Percentiles rank a stretch among this genome's conserved stretches.
Conservation (phyloP, 2,888 invertebrate genomes). For the Acrobasis consociella region DNA sequence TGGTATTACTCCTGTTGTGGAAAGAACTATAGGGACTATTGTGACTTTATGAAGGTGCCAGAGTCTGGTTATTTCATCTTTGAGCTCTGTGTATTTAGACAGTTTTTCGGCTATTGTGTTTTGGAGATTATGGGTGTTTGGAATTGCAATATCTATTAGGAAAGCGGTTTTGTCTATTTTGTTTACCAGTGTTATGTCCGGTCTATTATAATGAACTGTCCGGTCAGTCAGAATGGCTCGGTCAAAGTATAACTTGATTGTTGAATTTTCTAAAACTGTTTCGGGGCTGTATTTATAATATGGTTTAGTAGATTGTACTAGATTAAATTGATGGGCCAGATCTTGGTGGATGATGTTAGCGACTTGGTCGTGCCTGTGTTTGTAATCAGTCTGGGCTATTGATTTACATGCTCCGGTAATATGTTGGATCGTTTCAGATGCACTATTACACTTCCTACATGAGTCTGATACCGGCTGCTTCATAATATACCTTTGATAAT, state of each 20-base stretch:
- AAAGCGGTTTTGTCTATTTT: constrained; percentile 25
- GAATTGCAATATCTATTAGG: constrained; percentile 28
- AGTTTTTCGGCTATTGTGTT: constrained; percentile 31
- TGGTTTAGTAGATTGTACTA: neutral
- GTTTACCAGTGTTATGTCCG: constrained; percentile 27
- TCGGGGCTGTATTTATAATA: constrained; percentile 27
- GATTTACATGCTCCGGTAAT: constrained; percentile 24
- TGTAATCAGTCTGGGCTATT: constrained; percentile 25
- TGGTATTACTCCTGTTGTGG: neutral
- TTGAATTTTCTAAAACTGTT: constrained; percentile 19
- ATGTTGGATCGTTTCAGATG: constrained; percentile 26
- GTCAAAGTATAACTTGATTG: constrained; percentile 22
- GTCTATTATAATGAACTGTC: constrained; percentile 24
- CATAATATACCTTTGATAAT: constrained; percentile 23
- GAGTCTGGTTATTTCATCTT: neutral
- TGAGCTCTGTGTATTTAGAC: constrained; percentile 24
- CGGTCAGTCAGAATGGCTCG: constrained; percentile 10
- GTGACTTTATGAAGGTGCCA: neutral
- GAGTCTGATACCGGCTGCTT: neutral
- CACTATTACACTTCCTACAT: constrained; percentile 22
- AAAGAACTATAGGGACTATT: neutral
- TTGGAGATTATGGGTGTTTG: constrained; percentile 30
- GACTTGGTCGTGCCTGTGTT: constrained; percentile 23
- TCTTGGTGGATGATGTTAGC: constrained; percentile 17
- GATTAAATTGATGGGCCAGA: neutral